phyloP scores from a whole-genome alignment of 2,888 invertebrate genomes.

The Platerodrilus igneus region DNA sequence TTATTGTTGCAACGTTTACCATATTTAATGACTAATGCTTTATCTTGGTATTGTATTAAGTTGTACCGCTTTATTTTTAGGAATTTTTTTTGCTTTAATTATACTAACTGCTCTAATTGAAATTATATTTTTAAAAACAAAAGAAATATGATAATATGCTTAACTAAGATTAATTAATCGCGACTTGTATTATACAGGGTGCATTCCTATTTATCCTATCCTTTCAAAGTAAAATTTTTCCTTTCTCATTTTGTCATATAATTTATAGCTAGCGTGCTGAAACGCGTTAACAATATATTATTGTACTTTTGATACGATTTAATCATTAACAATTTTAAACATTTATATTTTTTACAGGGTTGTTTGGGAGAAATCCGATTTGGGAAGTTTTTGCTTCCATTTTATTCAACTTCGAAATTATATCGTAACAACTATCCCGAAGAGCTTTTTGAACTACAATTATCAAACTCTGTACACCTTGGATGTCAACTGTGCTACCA shows the following conservation, averaged over 20 bases:
- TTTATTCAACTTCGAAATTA: constrained; percentile 71
- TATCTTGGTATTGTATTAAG: too few relatives aligned
- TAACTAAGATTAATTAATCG: too few relatives aligned
- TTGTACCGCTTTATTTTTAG: too few relatives aligned
- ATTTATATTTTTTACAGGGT: constrained; percentile 60
- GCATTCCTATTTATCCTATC: too few relatives aligned
- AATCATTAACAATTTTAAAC: neutral
- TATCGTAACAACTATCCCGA: constrained; percentile 55
- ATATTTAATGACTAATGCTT: too few relatives aligned
- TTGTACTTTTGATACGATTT: neutral
- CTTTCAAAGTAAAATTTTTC: too few relatives aligned
- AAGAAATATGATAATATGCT: too few relatives aligned
- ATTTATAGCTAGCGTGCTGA: neutral
- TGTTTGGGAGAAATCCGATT: constrained; percentile 86
- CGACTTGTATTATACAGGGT: too few relatives aligned
- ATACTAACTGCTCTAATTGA: too few relatives aligned
- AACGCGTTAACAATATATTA: neutral
- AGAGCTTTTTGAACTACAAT: constrained; percentile 43
- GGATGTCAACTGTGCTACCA: constrained; percentile 83
- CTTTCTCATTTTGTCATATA: neutral
- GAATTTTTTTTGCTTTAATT: too few relatives aligned
- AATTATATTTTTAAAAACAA: too few relatives aligned
- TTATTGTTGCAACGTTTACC: too few relatives aligned
- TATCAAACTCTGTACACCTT: constrained; percentile 46
- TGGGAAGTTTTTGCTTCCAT: constrained; percentile 77